Evolutionary conservation across 30 jellyfish, hydroid and myxozoan genomes (phyloP).

Genomic region (Morbakka virulenta): DNA sequence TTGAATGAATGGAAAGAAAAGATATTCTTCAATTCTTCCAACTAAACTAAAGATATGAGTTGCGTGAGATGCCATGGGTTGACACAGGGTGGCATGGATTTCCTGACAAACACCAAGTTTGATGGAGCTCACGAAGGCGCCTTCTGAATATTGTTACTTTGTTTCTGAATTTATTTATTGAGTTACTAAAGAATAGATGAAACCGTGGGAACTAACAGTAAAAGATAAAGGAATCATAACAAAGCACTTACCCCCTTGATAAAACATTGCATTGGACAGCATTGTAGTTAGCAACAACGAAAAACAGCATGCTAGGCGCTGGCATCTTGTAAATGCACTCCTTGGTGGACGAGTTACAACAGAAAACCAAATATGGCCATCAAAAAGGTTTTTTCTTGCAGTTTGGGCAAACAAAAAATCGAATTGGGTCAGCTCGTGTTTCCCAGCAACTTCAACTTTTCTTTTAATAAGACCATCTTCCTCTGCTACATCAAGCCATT

Average conservation of each 20-base stretch:
- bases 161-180: too few species aligned
- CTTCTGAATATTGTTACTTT: too few species aligned
- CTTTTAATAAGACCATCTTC: conserved; percentile 90
- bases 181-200: too few species aligned
- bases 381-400: conserved; percentile 82
- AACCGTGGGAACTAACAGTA: too few species aligned
- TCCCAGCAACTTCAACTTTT: conserved; percentile 60
- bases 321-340: conserved; percentile 84
- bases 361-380: conserved; percentile 97
- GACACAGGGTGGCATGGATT: too few species aligned
- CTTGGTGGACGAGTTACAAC: conserved; percentile 90
- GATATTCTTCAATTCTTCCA: too few species aligned
- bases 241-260: conserved; percentile 58
- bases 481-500: conserved; percentile 98
- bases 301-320: conserved; percentile 89
- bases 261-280: conserved; percentile 96
- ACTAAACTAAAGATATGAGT: too few species aligned
- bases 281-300: conserved; percentile 74
- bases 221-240: too few species aligned
- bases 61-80: too few species aligned
- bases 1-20: too few species aligned
- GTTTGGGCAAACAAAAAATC: conserved; percentile 76
- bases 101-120: too few species aligned
- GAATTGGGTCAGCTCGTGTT: conserved; percentile 80
- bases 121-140: too few species aligned